Conservation (phyloP, 2,888 invertebrate genomes). For the Incurvaria masculella region DNA sequence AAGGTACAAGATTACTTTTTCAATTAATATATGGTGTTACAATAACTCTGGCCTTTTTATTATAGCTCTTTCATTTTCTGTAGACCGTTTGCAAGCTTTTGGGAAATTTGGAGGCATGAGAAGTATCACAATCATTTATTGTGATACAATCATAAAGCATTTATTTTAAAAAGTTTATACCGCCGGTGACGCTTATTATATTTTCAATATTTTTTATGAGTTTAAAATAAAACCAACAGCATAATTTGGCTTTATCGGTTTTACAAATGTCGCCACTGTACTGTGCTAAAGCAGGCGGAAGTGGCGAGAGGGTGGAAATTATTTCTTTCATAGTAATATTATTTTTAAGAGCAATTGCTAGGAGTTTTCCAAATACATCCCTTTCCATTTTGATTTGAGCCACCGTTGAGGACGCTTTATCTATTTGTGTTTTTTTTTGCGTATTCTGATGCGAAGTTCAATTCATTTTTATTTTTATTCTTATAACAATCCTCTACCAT, state of each 20-base stretch:
- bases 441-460: background rate
- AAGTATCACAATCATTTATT: too few relatives aligned
- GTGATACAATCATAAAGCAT: too few relatives aligned
- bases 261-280: background rate
- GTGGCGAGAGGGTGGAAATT: background rate
- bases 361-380: background rate
- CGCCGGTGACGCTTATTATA: too few relatives aligned
- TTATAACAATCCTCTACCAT: background rate
- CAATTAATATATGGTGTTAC: too few relatives aligned
- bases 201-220: too few relatives aligned
- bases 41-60: too few relatives aligned
- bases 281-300: background rate
- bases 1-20: too few relatives aligned
- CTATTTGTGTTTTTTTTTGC: background rate
- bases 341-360: background rate
- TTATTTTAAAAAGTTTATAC: too few relatives aligned
- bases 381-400: background rate
- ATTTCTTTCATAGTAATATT: background rate
- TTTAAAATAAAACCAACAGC: too few relatives aligned
- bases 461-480: background rate
- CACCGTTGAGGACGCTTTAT: background rate
- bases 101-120: too few relatives aligned
- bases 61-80: too few relatives aligned
- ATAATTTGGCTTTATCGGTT: background rate
- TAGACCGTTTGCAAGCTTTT: too few relatives aligned